Base-by-base conservation (phyloP, 2,888 invertebrate genomes). In the Dromius quadrimaculatus region DNA sequence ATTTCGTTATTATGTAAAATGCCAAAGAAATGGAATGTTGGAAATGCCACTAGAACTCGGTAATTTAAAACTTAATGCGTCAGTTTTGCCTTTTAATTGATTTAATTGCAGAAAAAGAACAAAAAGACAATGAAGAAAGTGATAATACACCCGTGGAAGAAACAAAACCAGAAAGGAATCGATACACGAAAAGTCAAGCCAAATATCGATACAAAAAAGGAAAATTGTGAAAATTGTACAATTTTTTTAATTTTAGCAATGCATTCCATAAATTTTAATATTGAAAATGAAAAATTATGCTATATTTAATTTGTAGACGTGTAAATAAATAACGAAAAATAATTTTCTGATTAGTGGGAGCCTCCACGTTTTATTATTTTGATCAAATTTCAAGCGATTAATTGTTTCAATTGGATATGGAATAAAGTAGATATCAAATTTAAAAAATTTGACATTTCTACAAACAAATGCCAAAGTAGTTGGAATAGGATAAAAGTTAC, bases 141-240 rank as follows among this genome's bases (percentile, higher is more conserved):
- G 32, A 41, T n/a, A n/a, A n/a, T 6, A 54, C 50, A 9, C 50
- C 28, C 6, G 38, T 2, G 71, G 78, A 77, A 63, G 78, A 80
- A 70, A 63, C 72, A 66, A 54, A 73, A 72, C 11, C 79, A 78
- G 43, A 81, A 77, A 74, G 79, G 80, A 17, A 79, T 76, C 83
- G 89, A 78, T 91, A 90, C 77, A 90, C 89, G 73, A 92, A 91
- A 83, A 91, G 91, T 2, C 91, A 92, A 81, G 91, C 91, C 8
- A 83, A 92, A 74, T 89, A 90, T 77, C 85, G 92, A 79, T 91
- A 89, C 80, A 90, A 89, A 80, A 91, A 90, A 81, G 91, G 91
- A 73, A 91, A 89, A 83, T 83, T 86, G 80, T 89, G 87, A 54
- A 83, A 47, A 47, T 22, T 23, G 43, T 45, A 45, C 19, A 19